These are phyloP conservation scores for Oligia strigilis DNA, from an alignment of 2,888 invertebrate genomes.

Conservation along the genomic window DNA sequence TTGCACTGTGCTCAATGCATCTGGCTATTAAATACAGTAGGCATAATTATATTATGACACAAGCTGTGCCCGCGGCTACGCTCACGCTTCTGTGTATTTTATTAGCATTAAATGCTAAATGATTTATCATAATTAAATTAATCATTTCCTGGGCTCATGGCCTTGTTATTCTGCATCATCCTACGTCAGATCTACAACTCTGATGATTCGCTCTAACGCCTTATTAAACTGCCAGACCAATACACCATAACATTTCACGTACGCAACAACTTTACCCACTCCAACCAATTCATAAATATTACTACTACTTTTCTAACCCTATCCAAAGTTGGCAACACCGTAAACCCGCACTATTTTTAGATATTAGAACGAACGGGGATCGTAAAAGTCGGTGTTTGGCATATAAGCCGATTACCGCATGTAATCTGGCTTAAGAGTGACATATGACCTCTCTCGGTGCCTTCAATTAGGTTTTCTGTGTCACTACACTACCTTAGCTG, in stretches of 20 bases:
- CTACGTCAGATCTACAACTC: background rate
- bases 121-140: too few species aligned
- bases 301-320: slow-evolving; percentile 34
- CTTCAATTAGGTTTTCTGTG: slow-evolving; percentile 78
- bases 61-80: too few species aligned
- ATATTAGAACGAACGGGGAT: slow-evolving; percentile 50
- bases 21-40: background rate
- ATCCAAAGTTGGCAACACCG: slow-evolving; percentile 22
- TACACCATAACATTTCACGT: background rate
- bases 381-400: slow-evolving; percentile 79
- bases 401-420: slow-evolving; percentile 81
- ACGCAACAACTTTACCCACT: background rate
- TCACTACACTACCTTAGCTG: slow-evolving; percentile 45
- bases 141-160: background rate
- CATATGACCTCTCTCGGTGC: slow-evolving; percentile 71
- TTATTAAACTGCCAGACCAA: too few species aligned
- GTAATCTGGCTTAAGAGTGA: slow-evolving; percentile 77
- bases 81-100: background rate
- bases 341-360: slow-evolving; percentile 53
- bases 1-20: background rate
- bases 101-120: too few species aligned
- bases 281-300: slow-evolving; percentile 25
- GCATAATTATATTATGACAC: background rate
- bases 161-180: background rate
- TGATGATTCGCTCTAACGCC: background rate